Conservation (phyloP, 2,888 invertebrate species). For the Eucera pruinosa region DNA sequence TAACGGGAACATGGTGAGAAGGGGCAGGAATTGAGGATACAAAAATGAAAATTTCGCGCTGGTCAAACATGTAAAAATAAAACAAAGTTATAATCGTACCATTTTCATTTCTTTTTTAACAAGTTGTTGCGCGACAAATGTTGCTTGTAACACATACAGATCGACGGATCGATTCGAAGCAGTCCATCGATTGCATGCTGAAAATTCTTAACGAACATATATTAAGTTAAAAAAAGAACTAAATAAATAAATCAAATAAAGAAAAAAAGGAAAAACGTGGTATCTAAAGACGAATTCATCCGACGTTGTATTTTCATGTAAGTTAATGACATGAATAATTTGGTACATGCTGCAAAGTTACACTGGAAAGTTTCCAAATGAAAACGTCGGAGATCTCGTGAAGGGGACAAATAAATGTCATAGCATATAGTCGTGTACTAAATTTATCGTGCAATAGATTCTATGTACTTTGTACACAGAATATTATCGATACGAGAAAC, state of each 20-base stretch:
- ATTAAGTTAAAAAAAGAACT: constrained; percentile 1
- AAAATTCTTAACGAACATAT: constrained; percentile 20
- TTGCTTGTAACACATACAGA: constrained; percentile 52
- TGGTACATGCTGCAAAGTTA: background rate
- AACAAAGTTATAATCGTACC: constrained; percentile 80
- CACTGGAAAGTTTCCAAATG: constrained; percentile 26
- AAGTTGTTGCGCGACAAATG: constrained; percentile 70
- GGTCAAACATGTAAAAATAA: constrained; percentile 48
- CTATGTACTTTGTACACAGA: constrained; percentile 10
- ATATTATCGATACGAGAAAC: constrained; percentile 38
- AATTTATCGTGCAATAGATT: constrained; percentile 18
- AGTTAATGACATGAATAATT: constrained; percentile 17
- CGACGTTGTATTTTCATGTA: constrained; percentile 1
- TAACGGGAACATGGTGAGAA: background rate
- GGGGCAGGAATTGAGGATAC: constrained; percentile 8
- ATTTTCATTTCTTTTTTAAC: constrained; percentile 65
- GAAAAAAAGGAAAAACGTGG: background rate
- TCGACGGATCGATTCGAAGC: constrained; percentile 27
- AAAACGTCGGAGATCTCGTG: background rate
- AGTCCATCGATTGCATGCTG: constrained; percentile 31
- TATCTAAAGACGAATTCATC: background rate
- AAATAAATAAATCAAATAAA: too few species aligned
- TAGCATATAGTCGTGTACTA: constrained; percentile 12
- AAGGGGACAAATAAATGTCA: constrained; percentile 9
- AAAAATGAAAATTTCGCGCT: constrained; percentile 30